These are phyloP conservation scores for Miichthys miiuy DNA, from an alignment of 2,797 vertebrate genomes.

Conservation along the genomic window DNA sequence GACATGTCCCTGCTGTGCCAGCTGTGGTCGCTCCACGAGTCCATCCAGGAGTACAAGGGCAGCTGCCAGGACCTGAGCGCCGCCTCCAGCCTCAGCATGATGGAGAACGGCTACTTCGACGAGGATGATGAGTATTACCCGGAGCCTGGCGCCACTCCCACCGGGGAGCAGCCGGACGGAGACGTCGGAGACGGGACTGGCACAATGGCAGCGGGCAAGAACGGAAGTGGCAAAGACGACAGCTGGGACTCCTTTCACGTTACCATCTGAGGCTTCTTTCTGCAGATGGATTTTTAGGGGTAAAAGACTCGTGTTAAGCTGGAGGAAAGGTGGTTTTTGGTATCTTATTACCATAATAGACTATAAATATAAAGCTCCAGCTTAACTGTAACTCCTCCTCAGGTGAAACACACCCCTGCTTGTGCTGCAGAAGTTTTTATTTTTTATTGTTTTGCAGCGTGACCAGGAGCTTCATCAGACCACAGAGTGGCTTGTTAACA, in stretches of 20 bases:
- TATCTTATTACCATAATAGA: background rate
- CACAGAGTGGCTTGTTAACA: background rate
- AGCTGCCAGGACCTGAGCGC: constrained; percentile 93
- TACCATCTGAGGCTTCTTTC: constrained; percentile 77
- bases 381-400: constrained; percentile 48
- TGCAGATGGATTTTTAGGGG: constrained; percentile 17
- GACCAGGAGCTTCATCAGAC: constrained; percentile 51
- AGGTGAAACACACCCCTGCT: constrained; percentile 54
- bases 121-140: constrained; percentile 95
- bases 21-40: constrained; percentile 97
- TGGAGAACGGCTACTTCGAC: constrained; percentile 97
- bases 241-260: constrained; percentile 88
- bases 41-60: constrained; percentile 99
- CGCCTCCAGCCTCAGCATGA: constrained; percentile 90
- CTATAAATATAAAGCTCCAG: constrained; percentile 23
- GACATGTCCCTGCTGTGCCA: constrained; percentile 99
- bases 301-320: constrained; percentile 12
- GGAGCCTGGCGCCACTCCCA: constrained; percentile 84
- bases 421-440: constrained; percentile 44
- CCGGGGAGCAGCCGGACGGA: constrained; percentile 81
- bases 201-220: constrained; percentile 61
- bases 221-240: constrained; percentile 80
- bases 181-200: constrained; percentile 50
- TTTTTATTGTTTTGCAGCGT: constrained; percentile 39
- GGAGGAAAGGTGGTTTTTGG: constrained; percentile 29